These are phyloP conservation scores for Diorhabda sublineata DNA, from an alignment of 1,140 invertebrate species.

Conservation along the genomic window DNA sequence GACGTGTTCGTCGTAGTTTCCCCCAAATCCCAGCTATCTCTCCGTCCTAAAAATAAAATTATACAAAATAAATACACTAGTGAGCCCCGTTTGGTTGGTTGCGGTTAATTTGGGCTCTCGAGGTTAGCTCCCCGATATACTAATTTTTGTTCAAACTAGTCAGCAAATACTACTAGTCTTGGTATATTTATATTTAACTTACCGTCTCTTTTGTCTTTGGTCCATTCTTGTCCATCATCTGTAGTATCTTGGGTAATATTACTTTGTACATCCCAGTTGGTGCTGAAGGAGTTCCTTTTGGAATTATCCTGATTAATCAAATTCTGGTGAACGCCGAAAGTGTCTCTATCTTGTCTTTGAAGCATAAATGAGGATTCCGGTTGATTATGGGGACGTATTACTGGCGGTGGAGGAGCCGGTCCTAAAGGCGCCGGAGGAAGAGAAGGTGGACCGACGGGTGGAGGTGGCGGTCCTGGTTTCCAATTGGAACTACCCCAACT, in stretches of 20 bases:
- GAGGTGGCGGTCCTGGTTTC: conserved; percentile 61
- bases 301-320: conserved; percentile 47
- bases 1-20: conserved; percentile 49
- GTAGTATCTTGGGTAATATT: conserved; percentile 50
- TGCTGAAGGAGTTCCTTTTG: conserved; percentile 59
- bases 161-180: too few relatives aligned
- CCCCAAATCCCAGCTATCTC: conserved; percentile 48
- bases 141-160: too few relatives aligned
- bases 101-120: too few relatives aligned
- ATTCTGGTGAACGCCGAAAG: conserved; percentile 62
- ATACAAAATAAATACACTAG: too few relatives aligned
- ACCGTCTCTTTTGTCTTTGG: conserved; percentile 30
- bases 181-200: background rate
- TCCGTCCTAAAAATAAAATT: conserved; percentile 37
- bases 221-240: conserved; percentile 49
- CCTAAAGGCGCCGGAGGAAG: conserved; percentile 59
- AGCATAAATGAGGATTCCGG: conserved; percentile 46
- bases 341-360: conserved; percentile 59
- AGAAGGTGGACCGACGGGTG: conserved; percentile 60
- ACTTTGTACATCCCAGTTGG: conserved; percentile 61
- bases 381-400: conserved; percentile 40
- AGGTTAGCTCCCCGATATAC: too few relatives aligned
- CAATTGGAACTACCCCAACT: conserved; percentile 42
- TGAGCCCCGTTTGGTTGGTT: too few relatives aligned
- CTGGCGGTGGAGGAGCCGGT: conserved; percentile 68